Evolutionary conservation across 1,140 invertebrate genomes (phyloP).

Genomic region (Rhopalosiphum maidis): DNA sequence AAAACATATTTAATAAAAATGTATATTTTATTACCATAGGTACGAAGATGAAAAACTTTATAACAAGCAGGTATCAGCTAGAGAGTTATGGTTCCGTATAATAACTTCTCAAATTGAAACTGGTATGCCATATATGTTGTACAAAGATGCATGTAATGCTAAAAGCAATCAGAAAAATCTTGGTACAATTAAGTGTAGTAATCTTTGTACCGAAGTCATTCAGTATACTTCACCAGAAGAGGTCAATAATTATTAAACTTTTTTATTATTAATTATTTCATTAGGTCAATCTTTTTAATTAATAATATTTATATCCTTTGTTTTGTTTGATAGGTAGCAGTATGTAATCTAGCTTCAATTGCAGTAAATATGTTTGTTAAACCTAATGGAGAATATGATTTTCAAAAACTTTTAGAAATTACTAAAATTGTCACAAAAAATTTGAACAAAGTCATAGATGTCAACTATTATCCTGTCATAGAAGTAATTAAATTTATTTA

Average conservation of each 20-base stretch:
- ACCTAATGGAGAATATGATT: slow-evolving; percentile 82
- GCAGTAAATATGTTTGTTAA: slow-evolving; percentile 97
- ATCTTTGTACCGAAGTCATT: slow-evolving; percentile 97
- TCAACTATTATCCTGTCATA: slow-evolving; percentile 94
- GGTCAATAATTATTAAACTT: slow-evolving; percentile 63
- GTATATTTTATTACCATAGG: slow-evolving; percentile 63
- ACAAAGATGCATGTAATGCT: slow-evolving; percentile 96
- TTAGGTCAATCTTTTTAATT: background rate
- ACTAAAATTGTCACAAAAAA: slow-evolving; percentile 90
- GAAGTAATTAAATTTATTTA: slow-evolving; percentile 70
- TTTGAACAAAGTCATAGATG: slow-evolving; percentile 97
- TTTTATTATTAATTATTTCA: slow-evolving; percentile 4
- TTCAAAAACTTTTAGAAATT: slow-evolving; percentile 85
- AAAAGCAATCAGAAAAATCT: slow-evolving; percentile 99
- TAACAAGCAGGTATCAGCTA: slow-evolving; percentile 81
- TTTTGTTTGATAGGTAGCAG: slow-evolving; percentile 74
- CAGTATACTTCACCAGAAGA: slow-evolving; percentile 92
- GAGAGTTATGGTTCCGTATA: slow-evolving; percentile 92
- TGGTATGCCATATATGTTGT: slow-evolving; percentile 97
- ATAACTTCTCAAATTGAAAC: slow-evolving; percentile 97
- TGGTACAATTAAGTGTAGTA: slow-evolving; percentile 98
- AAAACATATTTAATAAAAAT: background rate
- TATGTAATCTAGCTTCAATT: slow-evolving; percentile 98
- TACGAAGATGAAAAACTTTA: slow-evolving; percentile 87
- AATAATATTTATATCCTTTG: slow-evolving; percentile 55